Conservation (phyloP, 1,140 invertebrate species). For the Halesus radiatus region DNA sequence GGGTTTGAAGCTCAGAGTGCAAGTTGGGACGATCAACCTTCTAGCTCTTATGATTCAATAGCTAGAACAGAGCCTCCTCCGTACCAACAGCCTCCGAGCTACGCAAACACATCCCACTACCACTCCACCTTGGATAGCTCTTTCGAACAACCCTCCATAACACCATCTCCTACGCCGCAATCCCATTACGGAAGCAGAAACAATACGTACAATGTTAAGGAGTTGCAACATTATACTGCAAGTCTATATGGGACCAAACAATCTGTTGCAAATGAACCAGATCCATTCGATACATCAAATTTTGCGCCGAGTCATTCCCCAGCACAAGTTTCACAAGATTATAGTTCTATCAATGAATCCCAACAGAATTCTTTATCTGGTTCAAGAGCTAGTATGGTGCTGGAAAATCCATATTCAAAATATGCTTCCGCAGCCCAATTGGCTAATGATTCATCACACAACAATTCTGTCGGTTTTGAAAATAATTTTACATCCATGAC, state of each 20-base stretch:
- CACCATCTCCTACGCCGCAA: background rate
- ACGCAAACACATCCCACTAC: conserved; percentile 54
- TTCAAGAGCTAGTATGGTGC: background rate
- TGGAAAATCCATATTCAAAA: background rate
- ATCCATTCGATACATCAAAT: conserved; percentile 55
- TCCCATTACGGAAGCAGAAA: conserved; percentile 18
- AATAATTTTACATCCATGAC: conserved; percentile 40
- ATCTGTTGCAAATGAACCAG: conserved; percentile 33
- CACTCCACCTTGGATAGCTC: conserved; percentile 24
- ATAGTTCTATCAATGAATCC: too few relatives aligned
- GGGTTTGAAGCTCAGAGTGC: conserved; percentile 36
- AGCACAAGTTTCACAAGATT: too few relatives aligned
- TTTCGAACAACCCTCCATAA: background rate
- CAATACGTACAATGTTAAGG: background rate
- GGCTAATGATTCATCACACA: background rate
- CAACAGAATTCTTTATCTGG: background rate
- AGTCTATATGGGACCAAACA: background rate
- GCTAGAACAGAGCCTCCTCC: conserved; percentile 51
- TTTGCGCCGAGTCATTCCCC: background rate
- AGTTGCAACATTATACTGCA: conserved; percentile 24
- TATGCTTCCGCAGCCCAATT: background rate
- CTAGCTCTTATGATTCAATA: conserved; percentile 7
- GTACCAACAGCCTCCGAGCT: conserved; percentile 54
- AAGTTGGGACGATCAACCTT: conserved; percentile 43
- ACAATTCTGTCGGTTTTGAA: conserved; percentile 35